phyloP scores from a whole-genome alignment of 2,888 invertebrate genomes.

The Tetropium fuscum region DNA sequence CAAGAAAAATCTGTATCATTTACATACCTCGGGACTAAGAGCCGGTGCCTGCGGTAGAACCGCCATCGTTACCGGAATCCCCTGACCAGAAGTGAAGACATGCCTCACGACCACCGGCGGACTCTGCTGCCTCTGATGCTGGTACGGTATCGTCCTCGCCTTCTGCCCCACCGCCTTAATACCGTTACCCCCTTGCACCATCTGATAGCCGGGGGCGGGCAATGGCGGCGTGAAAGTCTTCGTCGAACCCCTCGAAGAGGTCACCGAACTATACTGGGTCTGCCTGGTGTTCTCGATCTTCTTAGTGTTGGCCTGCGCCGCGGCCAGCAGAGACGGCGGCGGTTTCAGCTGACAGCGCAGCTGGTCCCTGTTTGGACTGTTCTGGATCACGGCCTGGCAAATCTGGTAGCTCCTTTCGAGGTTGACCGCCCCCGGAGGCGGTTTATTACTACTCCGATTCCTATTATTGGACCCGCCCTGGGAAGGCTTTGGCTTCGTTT shows the following conservation, averaged over 20 bases:
- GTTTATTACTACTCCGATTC: slow-evolving; percentile 74
- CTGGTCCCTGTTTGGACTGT: slow-evolving; percentile 91
- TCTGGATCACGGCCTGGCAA: slow-evolving; percentile 92
- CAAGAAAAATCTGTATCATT: slow-evolving; percentile 42
- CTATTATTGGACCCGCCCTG: slow-evolving; percentile 56
- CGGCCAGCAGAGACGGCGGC: slow-evolving; percentile 81
- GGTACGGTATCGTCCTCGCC: slow-evolving; percentile 62
- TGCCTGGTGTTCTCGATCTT: slow-evolving; percentile 56
- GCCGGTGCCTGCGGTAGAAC: slow-evolving; percentile 66
- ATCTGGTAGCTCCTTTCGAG: slow-evolving; percentile 96
- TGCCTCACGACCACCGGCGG: slow-evolving; percentile 74
- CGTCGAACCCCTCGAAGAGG: slow-evolving; percentile 58
- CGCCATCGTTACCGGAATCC: slow-evolving; percentile 71
- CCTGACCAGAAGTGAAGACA: slow-evolving; percentile 70
- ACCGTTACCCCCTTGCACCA: slow-evolving; percentile 62
- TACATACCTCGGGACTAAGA: slow-evolving; percentile 63
- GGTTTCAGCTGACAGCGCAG: slow-evolving; percentile 87
- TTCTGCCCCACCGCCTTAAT: slow-evolving; percentile 63
- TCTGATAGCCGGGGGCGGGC: slow-evolving; percentile 59
- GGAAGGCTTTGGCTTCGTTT: slow-evolving; percentile 60
- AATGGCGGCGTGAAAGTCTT: slow-evolving; percentile 65
- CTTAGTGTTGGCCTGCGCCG: slow-evolving; percentile 55
- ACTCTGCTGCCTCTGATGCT: slow-evolving; percentile 71
- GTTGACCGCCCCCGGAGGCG: slow-evolving; percentile 92
- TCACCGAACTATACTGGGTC: slow-evolving; percentile 65